Evolutionary conservation across 2,888 invertebrate species (phyloP), one percentile per base, ranked within the genome.

Genomic region (Catocala sponsa): DNA sequence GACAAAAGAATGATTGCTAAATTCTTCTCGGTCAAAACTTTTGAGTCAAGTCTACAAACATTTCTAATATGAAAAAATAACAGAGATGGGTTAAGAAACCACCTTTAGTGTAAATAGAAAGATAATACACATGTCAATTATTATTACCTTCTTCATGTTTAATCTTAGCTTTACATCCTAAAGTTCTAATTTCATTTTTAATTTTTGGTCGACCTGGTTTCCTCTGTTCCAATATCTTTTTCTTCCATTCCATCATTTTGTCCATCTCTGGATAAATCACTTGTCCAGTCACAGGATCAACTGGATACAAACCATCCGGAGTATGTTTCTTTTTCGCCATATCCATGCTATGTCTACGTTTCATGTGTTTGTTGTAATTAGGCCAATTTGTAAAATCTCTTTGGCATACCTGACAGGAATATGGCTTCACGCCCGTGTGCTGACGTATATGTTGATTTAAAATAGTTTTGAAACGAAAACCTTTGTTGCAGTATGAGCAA

Each of bases 301-400:
- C 81, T 0, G 88, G 89, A 57, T 82, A 88, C 0, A 86, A 71
- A 5, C 87, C 88, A 5, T 91, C 91, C 0, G 92, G 92, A 0
- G 94, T 87, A 9, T 80, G 83, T 65, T 80, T 88, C 65, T 79
- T 88, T 59, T 86, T 89, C 0, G 87, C 76, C 75, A 84, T 86
- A 52, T 88, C 83, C 66, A 80, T 94, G 12, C 96, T 95, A 74
- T 97, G 97, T n/a, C 96, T 91, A 32, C 96, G 91, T 85, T 96
- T 97, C 96, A 97, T 96, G 78, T 97, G 97, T 78, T 97, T 97
- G 79, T 97, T 97, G 76, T 96, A 97, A 88, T 97, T 97, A 0
- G 97, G 96, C 96, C 97, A 97, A 84, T 97, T 97, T 0, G 97
- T 96, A 74, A 97, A 97, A 75, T 96, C 84, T 41, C 85, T 72